Conservation (phyloP, 2,797 vertebrate genomes). For the Dryobates pubescens region DNA sequence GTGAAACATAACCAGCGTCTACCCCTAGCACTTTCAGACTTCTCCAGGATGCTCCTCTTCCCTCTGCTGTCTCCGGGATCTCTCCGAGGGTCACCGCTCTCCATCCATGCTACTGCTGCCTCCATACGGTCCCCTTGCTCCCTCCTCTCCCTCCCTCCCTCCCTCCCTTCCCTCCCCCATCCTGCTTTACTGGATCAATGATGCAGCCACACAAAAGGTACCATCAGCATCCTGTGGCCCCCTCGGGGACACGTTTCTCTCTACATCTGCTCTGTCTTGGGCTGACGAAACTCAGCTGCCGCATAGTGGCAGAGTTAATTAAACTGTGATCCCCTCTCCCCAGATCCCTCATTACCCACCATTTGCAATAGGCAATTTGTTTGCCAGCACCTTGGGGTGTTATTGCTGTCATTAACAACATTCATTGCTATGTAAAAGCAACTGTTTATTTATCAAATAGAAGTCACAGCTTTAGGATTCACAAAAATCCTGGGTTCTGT, state of each 20-base stretch:
- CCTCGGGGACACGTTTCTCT: not conserved
- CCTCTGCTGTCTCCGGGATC: not conserved
- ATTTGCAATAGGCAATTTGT: not conserved
- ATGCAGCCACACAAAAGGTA: not conserved
- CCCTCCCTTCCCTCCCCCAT: not conserved
- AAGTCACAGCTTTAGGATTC: not conserved
- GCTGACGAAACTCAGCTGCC: not conserved
- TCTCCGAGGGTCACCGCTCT: not conserved
- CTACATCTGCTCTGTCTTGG: not conserved
- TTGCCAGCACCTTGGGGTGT: constrained; percentile 18
- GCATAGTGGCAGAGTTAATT: not conserved
- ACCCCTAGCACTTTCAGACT: not conserved
- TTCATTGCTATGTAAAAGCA: not conserved
- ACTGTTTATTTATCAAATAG: constrained; percentile 1
- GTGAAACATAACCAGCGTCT: not conserved
- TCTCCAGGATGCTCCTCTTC: not conserved
- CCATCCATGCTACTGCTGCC: not conserved
- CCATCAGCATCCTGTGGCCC: not conserved
- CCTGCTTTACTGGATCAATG: not conserved
- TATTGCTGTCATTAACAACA: not conserved
- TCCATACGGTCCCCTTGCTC: fast-evolving
- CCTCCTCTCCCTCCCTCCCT: too few relatives aligned
- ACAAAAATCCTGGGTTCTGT: not conserved
- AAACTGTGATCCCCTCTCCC: not conserved
- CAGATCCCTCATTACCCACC: not conserved